phyloP scores from a whole-genome alignment of 2,113 vertebrate species.

The Smithornis capensis region DNA sequence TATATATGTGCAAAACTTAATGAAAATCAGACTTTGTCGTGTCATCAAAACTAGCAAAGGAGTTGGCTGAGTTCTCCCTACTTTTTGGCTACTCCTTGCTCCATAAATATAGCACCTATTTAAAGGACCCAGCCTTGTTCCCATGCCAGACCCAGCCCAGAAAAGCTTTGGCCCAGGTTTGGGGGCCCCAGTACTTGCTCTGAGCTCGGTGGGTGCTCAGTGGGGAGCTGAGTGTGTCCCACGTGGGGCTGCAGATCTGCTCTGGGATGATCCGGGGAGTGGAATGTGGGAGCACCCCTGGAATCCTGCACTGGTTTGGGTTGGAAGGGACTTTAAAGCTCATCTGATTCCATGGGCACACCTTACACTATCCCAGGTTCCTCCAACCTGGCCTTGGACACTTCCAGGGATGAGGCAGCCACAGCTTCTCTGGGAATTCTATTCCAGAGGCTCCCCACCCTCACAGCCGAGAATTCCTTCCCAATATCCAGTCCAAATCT shows the following conservation, averaged over 20 bases:
- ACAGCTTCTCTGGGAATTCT: neutral
- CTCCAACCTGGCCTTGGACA: neutral
- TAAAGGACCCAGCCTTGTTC: slow-evolving; percentile 8
- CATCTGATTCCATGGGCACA: neutral
- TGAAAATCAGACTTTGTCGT: slow-evolving; percentile 64
- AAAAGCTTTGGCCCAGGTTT: neutral
- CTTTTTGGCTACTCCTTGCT: slow-evolving; percentile 8
- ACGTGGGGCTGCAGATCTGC: accelerated
- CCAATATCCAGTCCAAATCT: accelerated
- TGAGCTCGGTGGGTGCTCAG: accelerated
- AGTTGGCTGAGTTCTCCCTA: slow-evolving; percentile 12
- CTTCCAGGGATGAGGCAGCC: neutral
- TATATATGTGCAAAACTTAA: slow-evolving; percentile 60
- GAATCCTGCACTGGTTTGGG: neutral
- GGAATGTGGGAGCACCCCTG: accelerated
- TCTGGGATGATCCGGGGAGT: accelerated
- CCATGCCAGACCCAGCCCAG: neutral
- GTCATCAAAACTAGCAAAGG: slow-evolving; percentile 54
- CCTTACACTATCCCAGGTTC: neutral
- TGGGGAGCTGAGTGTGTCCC: neutral
- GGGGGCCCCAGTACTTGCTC: neutral
- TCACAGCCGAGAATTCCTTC: neutral
- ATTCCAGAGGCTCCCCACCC: neutral
- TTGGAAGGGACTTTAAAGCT: accelerated
- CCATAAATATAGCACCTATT: slow-evolving; percentile 62